phyloP scores from a whole-genome alignment of 1,140 invertebrate genomes.

The Melanaphis sacchari region DNA sequence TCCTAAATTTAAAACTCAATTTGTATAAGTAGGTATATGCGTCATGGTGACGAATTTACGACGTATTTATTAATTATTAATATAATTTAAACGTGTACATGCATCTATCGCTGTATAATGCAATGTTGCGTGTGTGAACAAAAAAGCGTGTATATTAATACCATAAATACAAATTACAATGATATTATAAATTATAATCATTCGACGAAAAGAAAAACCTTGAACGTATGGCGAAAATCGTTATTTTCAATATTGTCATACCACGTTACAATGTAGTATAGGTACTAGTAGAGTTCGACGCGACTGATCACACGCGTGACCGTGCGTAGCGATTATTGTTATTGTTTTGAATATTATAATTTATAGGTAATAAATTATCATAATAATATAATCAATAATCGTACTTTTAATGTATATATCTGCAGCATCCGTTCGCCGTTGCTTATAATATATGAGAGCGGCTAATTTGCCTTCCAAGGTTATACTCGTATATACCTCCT shows the following conservation, averaged over 20 bases:
- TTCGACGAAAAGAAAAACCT: too few relatives aligned
- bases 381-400: constrained; percentile 13
- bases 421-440: background rate
- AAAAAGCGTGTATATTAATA: too few relatives aligned
- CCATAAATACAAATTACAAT: too few relatives aligned
- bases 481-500: background rate
- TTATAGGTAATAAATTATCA: background rate
- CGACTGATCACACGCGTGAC: background rate
- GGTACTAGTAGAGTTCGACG: background rate
- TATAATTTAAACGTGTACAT: too few relatives aligned
- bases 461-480: background rate
- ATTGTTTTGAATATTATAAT: background rate
- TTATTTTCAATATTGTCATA: background rate
- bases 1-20: too few relatives aligned
- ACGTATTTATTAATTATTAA: too few relatives aligned
- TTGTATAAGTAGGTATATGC: too few relatives aligned
- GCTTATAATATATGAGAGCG: background rate
- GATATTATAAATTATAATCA: too few relatives aligned
- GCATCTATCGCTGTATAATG: too few relatives aligned
- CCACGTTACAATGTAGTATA: background rate
- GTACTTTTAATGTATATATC: background rate
- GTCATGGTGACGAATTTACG: too few relatives aligned
- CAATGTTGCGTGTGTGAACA: too few relatives aligned
- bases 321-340: background rate
- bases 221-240: too few relatives aligned